A percentile compares a stretch with the other conserved stretches of the same genome.
Evolutionary conservation across 2,113 vertebrate genomes (phyloP).

Genomic region (Oryzias celebensis): DNA sequence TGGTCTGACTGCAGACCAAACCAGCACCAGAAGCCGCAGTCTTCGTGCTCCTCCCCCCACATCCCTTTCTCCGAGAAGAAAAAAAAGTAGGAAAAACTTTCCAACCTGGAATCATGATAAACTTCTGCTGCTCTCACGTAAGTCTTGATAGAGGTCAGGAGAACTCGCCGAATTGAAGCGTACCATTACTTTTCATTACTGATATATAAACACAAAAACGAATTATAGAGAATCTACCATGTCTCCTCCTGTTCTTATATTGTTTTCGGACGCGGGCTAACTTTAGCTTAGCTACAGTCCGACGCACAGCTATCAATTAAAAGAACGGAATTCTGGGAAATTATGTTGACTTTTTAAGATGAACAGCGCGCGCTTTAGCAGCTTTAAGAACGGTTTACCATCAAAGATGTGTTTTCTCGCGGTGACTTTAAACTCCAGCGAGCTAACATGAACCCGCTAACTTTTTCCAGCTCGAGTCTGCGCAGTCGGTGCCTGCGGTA

Average conservation of each 20-base stretch:
- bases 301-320: neutral
- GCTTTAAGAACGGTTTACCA: neutral
- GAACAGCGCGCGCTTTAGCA: neutral
- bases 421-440: neutral
- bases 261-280: constrained; percentile 51
- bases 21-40: neutral
- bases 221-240: neutral
- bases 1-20: neutral
- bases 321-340: neutral
- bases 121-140: constrained; percentile 43
- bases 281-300: constrained; percentile 51
- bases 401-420: neutral
- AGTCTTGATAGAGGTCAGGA: constrained; percentile 9
- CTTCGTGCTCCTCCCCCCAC: constrained; percentile 53
- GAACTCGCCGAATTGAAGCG: rapidly evolving
- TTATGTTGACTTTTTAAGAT: rapidly evolving
- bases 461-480: neutral
- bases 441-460: constrained; percentile 29
- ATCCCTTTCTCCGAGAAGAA: constrained; percentile 37
- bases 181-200: neutral
- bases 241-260: constrained; percentile 40
- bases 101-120: constrained; percentile 22
- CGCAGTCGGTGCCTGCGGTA: neutral
- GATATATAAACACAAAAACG: rapidly evolving
- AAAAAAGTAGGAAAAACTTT: neutral